Conservation (phyloP, 2,797 vertebrate genomes). For the Sebastiscus albofasciatus region DNA sequence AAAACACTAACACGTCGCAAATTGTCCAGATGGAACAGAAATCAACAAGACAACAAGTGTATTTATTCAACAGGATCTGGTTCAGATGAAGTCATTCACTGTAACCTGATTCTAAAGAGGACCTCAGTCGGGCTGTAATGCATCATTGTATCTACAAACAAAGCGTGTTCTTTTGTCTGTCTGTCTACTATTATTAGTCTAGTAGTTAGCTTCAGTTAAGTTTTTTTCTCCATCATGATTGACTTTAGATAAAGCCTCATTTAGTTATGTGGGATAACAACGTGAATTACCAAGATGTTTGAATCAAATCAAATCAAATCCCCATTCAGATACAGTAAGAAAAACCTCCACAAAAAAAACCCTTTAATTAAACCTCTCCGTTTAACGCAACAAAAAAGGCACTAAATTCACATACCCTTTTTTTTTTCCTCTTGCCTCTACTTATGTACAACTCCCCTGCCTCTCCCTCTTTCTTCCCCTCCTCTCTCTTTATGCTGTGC, state of each 20-base stretch:
- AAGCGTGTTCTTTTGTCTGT: neutral
- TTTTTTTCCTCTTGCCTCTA: neutral
- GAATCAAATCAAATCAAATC: too few relatives aligned
- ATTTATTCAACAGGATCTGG: neutral
- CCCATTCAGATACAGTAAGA: neutral
- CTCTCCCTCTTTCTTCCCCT: neutral
- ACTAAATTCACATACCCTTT: neutral
- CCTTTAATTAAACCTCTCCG: neutral
- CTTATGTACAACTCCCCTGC: neutral
- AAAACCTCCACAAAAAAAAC: neutral
- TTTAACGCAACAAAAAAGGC: neutral
- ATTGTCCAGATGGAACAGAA: slow-evolving; percentile 36
- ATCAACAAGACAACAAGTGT: slow-evolving; percentile 14
- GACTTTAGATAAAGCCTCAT: neutral
- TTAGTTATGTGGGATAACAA: neutral
- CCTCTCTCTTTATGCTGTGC: slow-evolving; percentile 8
- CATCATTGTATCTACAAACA: neutral
- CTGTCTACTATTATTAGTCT: too few relatives aligned
- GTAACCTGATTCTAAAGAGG: neutral
- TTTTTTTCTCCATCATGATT: neutral
- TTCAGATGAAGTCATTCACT: neutral
- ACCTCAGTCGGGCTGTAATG: neutral
- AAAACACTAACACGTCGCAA: slow-evolving; percentile 7
- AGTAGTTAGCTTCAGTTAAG: neutral
- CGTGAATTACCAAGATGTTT: too few relatives aligned